Evolutionary conservation across 1,140 invertebrate species (phyloP), one percentile per base, ranked within the genome.

Genomic region (Asbolus verrucosus): DNA sequence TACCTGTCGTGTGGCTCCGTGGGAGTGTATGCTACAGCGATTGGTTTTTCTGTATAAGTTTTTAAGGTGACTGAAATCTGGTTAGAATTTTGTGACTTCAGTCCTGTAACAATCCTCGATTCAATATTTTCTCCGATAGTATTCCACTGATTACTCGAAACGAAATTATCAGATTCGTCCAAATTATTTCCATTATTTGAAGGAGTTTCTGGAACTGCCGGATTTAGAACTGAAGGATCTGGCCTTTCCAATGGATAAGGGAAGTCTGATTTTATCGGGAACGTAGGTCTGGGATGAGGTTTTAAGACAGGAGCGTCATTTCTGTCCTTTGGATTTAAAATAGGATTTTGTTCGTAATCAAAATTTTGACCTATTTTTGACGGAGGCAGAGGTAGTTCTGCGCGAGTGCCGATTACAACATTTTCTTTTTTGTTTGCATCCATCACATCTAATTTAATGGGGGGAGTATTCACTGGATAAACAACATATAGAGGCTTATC

Each of bases 401-500:
- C 86, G 18, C 83, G 79, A 0, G 82, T 86, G 3, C 86, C 87
- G 2, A 88, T 82, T 0, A 88, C 85, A 1, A 88, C 86, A 6
- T 81, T 81, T 38, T 84, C 85, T 18, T 86, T 85, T 13, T 80
- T 81, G n/a, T 78, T 78, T 2, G 70, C 76, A 41, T 85, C 82
- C 5, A 85, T 81, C 4, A 81, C 81, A 14, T 85, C 83, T 50
- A 79, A 76, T 81, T 73, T 84, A 78, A 24, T 81, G 75, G 69
- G 84, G 69, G 41, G 76, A 33, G 75, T 81, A 38, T 86, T 86
- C 0, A 86, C 83, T 1, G 89, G 88, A 73, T 90, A 90, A 0
- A 90, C 89, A 0, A 90, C 86, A 72, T 89, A 90, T 3, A 87
- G 84, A 0, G 86, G 75, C 59, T 87, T 83, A 9, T 84, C 82